These are phyloP conservation scores for Lepidothrix coronata DNA, from an alignment of 2,113 vertebrate genomes.

Conservation along the genomic window DNA sequence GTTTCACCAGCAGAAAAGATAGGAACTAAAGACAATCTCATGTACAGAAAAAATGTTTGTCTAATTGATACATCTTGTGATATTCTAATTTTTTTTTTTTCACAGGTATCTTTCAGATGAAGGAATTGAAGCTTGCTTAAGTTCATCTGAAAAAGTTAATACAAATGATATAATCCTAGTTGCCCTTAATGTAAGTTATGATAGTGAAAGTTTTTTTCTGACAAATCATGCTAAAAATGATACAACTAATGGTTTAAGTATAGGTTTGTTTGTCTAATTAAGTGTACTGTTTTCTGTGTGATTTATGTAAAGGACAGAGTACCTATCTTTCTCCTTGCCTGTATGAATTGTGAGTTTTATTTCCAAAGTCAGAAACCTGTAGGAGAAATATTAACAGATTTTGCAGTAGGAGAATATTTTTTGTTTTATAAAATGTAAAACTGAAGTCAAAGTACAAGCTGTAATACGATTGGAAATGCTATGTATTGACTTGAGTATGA, in stretches of 20 bases:
- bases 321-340: fast-evolving
- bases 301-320: neutral
- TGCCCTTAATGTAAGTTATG: conserved; percentile 92
- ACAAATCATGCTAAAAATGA: neutral
- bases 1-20: neutral
- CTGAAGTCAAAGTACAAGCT: neutral
- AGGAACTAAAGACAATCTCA: neutral
- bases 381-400: neutral
- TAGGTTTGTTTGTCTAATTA: neutral
- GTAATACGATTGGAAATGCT: neutral
- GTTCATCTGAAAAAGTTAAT: conserved; percentile 83
- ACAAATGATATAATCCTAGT: conserved; percentile 85
- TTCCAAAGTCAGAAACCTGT: neutral
- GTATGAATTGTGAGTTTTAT: neutral
- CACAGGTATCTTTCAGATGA: conserved; percentile 94
- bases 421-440: neutral
- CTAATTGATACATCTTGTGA: neutral
- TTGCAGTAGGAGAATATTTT: neutral
- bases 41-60: neutral
- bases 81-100: conserved; percentile 18
- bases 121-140: conserved; percentile 89
- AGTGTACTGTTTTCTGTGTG: neutral
- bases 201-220: conserved; percentile 22
- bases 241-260: neutral
- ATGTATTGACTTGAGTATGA: neutral